A percentile compares a stretch with the other conserved stretches of the same genome.
These are phyloP conservation scores for Cathartes aura DNA, from an alignment of 2,113 vertebrate species.

Conservation along the genomic window DNA sequence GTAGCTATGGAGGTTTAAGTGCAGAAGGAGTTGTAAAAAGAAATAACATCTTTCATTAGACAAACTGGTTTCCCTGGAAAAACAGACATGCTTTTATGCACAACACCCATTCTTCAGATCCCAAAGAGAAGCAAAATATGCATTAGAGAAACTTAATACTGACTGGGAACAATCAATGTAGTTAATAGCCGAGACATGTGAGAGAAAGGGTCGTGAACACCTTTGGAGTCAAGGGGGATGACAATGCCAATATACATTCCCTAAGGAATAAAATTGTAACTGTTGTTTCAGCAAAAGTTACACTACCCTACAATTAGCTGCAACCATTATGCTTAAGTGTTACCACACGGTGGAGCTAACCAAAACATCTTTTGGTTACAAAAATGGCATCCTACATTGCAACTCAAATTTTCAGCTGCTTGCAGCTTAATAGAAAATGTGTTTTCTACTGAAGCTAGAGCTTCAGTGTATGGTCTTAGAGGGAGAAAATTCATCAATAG, in stretches of 20 bases:
- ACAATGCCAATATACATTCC: not conserved
- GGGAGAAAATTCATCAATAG: not conserved
- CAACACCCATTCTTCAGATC: not conserved
- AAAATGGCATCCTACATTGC: not conserved
- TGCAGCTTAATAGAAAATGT: not conserved
- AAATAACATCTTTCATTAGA: not conserved
- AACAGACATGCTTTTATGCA: not conserved
- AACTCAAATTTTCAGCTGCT: not conserved
- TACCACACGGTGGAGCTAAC: not conserved
- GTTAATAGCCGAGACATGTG: not conserved
- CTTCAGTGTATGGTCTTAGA: not conserved
- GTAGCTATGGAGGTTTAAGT: not conserved
- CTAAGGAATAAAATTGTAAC: not conserved
- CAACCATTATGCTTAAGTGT: not conserved
- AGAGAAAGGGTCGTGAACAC: not conserved
- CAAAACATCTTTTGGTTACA: not conserved
- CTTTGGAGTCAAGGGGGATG: not conserved
- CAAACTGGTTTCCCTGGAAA: not conserved
- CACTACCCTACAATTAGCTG: not conserved
- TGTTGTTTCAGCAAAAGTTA: not conserved
- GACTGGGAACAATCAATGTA: not conserved
- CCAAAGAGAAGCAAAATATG: not conserved
- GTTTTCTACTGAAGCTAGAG: not conserved
- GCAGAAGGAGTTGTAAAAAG: not conserved
- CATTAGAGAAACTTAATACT: not conserved